Evolutionary conservation across 2,797 vertebrate species (phyloP).

Genomic region (Chaetophractus vellerosus): DNA sequence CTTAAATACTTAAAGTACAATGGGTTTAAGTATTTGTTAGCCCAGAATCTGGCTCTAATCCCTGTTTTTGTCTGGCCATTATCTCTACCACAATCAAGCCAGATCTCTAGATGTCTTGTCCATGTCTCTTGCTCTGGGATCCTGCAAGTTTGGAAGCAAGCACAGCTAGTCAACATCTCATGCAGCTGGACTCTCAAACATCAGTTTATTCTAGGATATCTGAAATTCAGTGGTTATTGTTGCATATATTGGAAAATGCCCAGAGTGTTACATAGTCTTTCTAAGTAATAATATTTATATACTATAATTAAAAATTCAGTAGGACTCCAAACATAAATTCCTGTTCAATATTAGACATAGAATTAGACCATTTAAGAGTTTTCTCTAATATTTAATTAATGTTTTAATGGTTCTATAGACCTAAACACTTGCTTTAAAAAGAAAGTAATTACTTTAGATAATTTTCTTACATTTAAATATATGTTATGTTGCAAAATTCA

Average conservation of each 20-base stretch:
- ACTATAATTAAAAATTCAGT: not conserved
- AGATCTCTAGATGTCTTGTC: not conserved
- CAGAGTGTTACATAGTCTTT: not conserved
- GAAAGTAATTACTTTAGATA: not conserved
- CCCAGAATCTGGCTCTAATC: conserved; percentile 9
- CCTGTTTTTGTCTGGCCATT: not conserved
- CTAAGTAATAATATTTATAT: conserved; percentile 31
- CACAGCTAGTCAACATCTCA: not conserved
- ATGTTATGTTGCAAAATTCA: conserved; percentile 13
- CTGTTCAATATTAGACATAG: not conserved
- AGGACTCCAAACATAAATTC: conserved; percentile 2
- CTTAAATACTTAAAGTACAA: not conserved
- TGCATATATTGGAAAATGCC: not conserved
- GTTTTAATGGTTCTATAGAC: not conserved
- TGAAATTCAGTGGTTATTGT: not conserved
- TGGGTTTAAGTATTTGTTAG: conserved; percentile 6
- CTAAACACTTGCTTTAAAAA: not conserved
- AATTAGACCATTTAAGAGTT: conserved; percentile 8
- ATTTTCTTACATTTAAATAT: conserved; percentile 19
- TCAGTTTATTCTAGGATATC: not conserved
- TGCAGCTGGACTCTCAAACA: conserved; percentile 3
- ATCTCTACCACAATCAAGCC: not conserved
- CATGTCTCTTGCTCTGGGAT: not conserved
- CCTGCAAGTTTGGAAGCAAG: not conserved
- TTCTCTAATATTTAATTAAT: not conserved